Conservation (phyloP, 2,888 invertebrate genomes). For the Volucella zonaria region DNA sequence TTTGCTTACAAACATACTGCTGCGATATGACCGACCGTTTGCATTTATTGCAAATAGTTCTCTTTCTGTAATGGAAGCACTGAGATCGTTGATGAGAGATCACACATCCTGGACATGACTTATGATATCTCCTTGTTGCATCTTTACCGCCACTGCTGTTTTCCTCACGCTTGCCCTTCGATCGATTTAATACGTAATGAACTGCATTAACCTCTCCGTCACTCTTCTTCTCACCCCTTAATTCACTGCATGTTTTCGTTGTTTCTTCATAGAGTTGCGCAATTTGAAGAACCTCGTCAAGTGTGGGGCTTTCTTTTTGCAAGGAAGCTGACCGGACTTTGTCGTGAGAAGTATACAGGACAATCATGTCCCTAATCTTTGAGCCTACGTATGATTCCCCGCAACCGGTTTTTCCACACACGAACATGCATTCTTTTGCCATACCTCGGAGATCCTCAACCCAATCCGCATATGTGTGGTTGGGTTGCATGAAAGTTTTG, state of each 20-base stretch:
- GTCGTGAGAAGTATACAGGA: constrained; percentile 12
- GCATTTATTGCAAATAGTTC: too few relatives aligned
- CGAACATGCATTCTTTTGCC: not conserved
- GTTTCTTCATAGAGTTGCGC: constrained; percentile 20
- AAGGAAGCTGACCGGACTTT: not conserved
- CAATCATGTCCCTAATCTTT: constrained; percentile 19
- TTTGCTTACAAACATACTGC: not conserved
- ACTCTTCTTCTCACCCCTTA: too few relatives aligned
- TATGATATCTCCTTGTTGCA: too few relatives aligned
- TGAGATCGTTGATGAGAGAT: too few relatives aligned
- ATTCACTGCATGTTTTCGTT: constrained; percentile 1
- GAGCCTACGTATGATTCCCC: not conserved
- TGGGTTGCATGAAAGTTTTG: constrained; percentile 15
- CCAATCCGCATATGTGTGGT: constrained; percentile 11
- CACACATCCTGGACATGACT: too few relatives aligned
- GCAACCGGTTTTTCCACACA: not conserved
- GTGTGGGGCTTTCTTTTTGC: constrained; percentile 1
- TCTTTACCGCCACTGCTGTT: too few relatives aligned
- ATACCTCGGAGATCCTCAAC: constrained; percentile 10
- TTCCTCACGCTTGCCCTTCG: too few relatives aligned
- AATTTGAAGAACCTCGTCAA: constrained; percentile 9
- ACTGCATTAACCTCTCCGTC: too few relatives aligned
- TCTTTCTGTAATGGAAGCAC: too few relatives aligned
- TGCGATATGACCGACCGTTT: constrained; percentile 10
- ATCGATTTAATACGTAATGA: too few relatives aligned